Evolutionary conservation across 2,113 vertebrate genomes (phyloP), one percentile per base, ranked within the genome.

Genomic region (Amia ocellicauda): DNA sequence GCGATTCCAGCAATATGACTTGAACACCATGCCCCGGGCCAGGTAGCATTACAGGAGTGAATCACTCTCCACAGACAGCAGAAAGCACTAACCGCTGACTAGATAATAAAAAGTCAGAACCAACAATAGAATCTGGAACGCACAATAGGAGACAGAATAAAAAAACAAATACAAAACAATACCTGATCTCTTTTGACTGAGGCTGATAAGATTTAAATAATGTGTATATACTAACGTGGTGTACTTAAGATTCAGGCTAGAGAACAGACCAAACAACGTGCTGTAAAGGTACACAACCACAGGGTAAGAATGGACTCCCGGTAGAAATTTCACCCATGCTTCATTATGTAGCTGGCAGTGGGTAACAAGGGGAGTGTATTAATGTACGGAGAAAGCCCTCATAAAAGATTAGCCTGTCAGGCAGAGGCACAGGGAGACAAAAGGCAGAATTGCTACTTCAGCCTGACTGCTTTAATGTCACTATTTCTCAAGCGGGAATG

Each of bases 381-480:
- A 36, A 20, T 26, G 0, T 27, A 28, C n/a, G n/a, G 29, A 47
- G 41, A 49, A 41, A 42, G 41, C 63, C 64, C 67, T 59, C 29
- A 16, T 69, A 65, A 80, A 81, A 80, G 63, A 77, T 72, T 1
- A 68, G 72, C 51, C 72, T 79, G 71, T 68, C 73, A 70, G 78
- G 74, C 70, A 70, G 67, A 77, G 63, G 69, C n/a, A 77, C 66
- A 74, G 76, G 78, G 77, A 69, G 72, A 74, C 63, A 76, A 72
- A 80, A 78, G 80, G 70, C 66, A 76, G 70, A 65, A 64, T 64
- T 66, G 64, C 11, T 63, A 36, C 73, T 80, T 85, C 74, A 67
- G 80, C 74, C 61, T 51, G 62, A 85, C 73, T 72, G 72, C 74
- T 63, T 69, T 79, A 74, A 80, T 72, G 64, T 62, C 57, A 69